Percentiles rank a stretch among this genome's conserved stretches.
These are phyloP conservation scores for Pyralis farinalis DNA, from an alignment of 2,888 invertebrate genomes.

Conservation along the genomic window DNA sequence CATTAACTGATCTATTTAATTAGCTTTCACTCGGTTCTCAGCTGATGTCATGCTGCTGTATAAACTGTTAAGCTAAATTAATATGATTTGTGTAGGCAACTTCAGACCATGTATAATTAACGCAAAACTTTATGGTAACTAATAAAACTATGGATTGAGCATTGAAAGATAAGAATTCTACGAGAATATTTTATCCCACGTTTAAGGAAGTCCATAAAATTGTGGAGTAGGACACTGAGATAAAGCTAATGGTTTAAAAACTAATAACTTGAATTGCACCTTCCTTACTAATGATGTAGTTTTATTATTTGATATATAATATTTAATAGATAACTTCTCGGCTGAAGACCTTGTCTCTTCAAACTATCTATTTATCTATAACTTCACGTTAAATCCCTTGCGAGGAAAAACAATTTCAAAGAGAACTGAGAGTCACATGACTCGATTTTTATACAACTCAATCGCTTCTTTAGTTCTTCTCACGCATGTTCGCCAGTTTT, in stretches of 20 bases:
- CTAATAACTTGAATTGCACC: neutral
- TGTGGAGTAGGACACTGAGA: neutral
- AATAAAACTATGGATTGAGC: constrained; percentile 14
- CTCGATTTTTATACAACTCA: too few relatives aligned
- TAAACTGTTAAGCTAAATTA: constrained; percentile 27
- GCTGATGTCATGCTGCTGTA: constrained; percentile 53
- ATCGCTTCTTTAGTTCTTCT: too few relatives aligned
- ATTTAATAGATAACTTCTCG: too few relatives aligned
- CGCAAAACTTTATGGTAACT: constrained; percentile 14
- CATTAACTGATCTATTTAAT: constrained; percentile 45
- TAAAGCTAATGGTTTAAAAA: neutral
- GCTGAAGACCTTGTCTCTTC: too few relatives aligned
- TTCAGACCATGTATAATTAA: constrained; percentile 14
- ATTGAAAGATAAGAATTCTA: constrained; percentile 11
- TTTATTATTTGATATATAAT: too few relatives aligned
- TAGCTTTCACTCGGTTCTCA: constrained; percentile 57
- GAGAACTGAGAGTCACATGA: too few relatives aligned
- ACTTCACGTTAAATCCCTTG: too few relatives aligned
- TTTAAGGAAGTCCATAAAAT: constrained; percentile 1
- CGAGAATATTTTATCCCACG: neutral
- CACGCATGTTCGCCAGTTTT: too few relatives aligned
- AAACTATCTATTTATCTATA: too few relatives aligned
- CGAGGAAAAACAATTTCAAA: too few relatives aligned
- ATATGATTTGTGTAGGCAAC: constrained; percentile 21
- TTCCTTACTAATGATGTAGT: too few relatives aligned